Evolutionary conservation across 2,888 invertebrate species (phyloP).

Genomic region (Epinotia bilunana): DNA sequence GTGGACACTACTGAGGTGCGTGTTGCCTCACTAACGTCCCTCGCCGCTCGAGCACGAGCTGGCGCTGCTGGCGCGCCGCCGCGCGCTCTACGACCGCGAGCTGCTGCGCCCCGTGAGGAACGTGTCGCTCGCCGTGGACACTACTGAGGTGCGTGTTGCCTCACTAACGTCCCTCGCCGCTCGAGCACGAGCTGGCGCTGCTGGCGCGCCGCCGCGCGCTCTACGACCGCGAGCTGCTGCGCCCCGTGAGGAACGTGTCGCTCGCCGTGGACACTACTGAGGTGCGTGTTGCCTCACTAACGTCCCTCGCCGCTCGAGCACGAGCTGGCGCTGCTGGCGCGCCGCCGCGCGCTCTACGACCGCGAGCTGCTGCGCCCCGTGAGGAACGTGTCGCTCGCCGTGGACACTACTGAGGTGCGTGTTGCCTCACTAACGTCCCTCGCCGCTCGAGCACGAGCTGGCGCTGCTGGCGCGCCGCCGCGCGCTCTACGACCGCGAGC

Average conservation of each 20-base stretch:
- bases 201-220: constrained; percentile 49
- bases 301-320: constrained; percentile 44
- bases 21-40: background rate
- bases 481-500: constrained; percentile 69
- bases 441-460: constrained; percentile 48
- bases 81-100: constrained; percentile 68
- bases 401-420: constrained; percentile 88
- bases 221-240: constrained; percentile 81
- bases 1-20: constrained; percentile 88
- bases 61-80: constrained; percentile 49
- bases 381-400: constrained; percentile 88
- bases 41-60: constrained; percentile 48
- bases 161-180: constrained; percentile 32
- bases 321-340: constrained; percentile 49
- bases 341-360: constrained; percentile 62
- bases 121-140: constrained; percentile 90
- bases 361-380: constrained; percentile 79
- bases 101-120: constrained; percentile 85
- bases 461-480: constrained; percentile 50
- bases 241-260: constrained; percentile 86
- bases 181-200: constrained; percentile 48
- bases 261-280: constrained; percentile 91
- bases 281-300: constrained; percentile 49
- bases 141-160: constrained; percentile 80
- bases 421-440: background rate